Conservation (phyloP, 2,888 invertebrate species). For the Cosmopolites sordidus region DNA sequence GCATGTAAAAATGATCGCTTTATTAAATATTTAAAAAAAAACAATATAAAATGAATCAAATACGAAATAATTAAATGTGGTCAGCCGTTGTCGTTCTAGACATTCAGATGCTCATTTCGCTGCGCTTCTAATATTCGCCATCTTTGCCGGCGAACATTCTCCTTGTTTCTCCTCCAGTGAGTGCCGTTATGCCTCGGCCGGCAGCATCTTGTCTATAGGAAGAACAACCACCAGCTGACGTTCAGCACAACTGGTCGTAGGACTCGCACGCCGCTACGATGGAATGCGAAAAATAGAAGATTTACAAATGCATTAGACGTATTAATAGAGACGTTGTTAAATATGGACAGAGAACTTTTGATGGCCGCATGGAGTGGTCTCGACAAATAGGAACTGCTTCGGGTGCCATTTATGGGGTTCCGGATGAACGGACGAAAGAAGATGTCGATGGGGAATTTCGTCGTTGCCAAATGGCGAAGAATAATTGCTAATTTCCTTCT, state of each 20-base stretch:
- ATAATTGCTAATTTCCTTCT: too few relatives aligned
- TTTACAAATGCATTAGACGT: slow-evolving; percentile 22
- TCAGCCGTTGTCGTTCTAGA: too few relatives aligned
- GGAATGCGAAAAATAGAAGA: slow-evolving; percentile 23
- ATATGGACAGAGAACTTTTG: background rate
- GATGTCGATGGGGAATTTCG: background rate
- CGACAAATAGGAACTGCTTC: background rate
- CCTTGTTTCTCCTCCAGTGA: background rate
- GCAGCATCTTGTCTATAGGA: slow-evolving; percentile 27
- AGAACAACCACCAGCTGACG: slow-evolving; percentile 21
- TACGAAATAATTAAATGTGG: too few relatives aligned
- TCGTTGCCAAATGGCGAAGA: too few relatives aligned
- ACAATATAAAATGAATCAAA: too few relatives aligned
- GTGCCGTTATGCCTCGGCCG: slow-evolving; percentile 3
- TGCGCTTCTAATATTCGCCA: background rate
- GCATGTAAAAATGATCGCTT: too few relatives aligned
- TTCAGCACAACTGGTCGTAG: slow-evolving; percentile 12
- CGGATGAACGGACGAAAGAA: background rate
- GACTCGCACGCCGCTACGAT: background rate
- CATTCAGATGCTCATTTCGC: background rate
- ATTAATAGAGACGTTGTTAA: slow-evolving; percentile 20
- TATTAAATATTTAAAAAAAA: too few relatives aligned
- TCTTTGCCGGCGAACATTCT: background rate
- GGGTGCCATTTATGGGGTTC: background rate
- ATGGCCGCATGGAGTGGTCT: background rate